Evolutionary conservation across 1,140 invertebrate species (phyloP), one percentile per base, ranked within the genome.

Genomic region (Triops cancriformis): DNA sequence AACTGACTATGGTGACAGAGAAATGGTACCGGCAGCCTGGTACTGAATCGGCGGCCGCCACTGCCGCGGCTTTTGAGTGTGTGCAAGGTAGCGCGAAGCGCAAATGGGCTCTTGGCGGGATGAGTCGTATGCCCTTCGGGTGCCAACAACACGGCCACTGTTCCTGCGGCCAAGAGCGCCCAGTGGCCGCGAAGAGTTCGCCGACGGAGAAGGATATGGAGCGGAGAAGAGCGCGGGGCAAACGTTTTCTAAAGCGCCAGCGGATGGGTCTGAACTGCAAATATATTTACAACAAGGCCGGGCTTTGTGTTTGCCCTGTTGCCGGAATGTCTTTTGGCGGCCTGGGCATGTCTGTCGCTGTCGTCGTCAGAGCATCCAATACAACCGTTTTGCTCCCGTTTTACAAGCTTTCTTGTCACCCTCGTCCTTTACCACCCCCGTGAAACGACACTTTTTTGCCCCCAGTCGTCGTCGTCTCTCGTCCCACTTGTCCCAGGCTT

Each of bases 11-110:
- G 45, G 45, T 64, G 14, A 18, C 51, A 23, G 51, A 5, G 14
- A 18, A 18, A 23, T 18, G 51, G 51, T 18, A n/a, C 5, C 10
- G 14, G 51, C 14, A 1, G 10, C 14, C 14, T n/a, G 18, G 6
- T 23, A 64, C 51, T 64, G 51, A n/a, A n/a, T 23, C 3, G 51
- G 18, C 18, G 51, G 51, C 51, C 51, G 51, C 51, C 10, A 18
- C 14, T 23, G 51, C 51, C 14, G 51, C 51, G 23, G 6, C 14
- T 23, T 64, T 64, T 64, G 51, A 64, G 18, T 64, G 18, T 18
- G 51, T 64, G 51, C 51, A 64, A 64, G 51, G 51, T 64, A 64
- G 51, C 51, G 51, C 51, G 51, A 64, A 64, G 51, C 23, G 51
- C 51, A 64, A 64, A 64, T 64, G 51, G n/a, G 51, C 51, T 23